phyloP scores from a whole-genome alignment of 2,113 vertebrate genomes.

The Saguinus midas region DNA sequence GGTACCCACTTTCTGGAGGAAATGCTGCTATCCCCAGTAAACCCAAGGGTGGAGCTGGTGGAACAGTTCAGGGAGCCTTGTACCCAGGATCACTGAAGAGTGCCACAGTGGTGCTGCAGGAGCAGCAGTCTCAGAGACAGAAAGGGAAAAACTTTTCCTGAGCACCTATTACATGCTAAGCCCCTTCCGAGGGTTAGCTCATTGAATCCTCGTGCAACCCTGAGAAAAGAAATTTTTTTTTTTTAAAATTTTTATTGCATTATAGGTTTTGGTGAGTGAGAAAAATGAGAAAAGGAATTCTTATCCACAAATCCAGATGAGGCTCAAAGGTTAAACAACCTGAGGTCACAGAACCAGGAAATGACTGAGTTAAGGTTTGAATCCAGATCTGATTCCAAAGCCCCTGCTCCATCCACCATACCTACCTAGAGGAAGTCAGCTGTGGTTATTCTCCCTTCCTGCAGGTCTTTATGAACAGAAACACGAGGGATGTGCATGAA shows the following conservation, averaged over 20 bases:
- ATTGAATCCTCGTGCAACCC: background rate
- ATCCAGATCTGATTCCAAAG: background rate
- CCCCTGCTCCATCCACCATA: background rate
- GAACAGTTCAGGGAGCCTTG: background rate
- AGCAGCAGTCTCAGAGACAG: background rate
- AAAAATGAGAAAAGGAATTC: background rate
- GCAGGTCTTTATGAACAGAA: background rate
- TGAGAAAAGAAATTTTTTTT: background rate
- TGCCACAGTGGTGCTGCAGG: background rate
- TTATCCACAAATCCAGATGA: background rate
- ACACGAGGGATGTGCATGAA: background rate
- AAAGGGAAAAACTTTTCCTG: background rate
- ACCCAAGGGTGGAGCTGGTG: background rate
- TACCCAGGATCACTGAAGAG: background rate
- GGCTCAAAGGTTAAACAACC: background rate
- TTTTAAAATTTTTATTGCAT: too few species aligned
- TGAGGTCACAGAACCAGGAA: background rate
- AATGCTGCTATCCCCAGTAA: background rate
- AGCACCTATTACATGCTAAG: background rate
- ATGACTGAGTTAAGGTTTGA: background rate
- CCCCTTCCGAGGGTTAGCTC: conserved; percentile 16
- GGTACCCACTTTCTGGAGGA: background rate
- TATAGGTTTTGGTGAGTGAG: too few species aligned
- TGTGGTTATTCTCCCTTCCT: background rate
- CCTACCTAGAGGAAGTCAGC: background rate